Conservation (phyloP, 2,797 vertebrate species). For the Poecilia picta region DNA sequence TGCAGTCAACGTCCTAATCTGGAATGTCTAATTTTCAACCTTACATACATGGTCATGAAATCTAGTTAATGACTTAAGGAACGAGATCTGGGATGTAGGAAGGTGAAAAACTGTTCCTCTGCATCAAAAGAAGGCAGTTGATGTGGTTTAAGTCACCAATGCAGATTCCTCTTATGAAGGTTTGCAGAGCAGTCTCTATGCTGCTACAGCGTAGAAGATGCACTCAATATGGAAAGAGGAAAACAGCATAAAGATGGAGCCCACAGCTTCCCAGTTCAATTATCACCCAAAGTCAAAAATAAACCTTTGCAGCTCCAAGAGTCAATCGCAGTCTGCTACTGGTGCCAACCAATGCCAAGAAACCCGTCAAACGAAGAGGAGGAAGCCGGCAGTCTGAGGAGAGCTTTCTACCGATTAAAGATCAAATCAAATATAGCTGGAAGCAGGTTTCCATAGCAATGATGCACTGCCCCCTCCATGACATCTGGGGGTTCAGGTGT, state of each 20-base stretch:
- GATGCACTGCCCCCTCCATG: constrained; percentile 46
- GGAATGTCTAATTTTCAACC: neutral
- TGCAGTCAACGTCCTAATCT: neutral
- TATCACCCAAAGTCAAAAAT: constrained; percentile 48
- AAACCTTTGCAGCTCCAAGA: constrained; percentile 31
- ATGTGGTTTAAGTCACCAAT: neutral
- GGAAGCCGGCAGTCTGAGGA: constrained; percentile 34
- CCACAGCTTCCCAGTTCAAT: constrained; percentile 40
- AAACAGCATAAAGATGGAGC: constrained; percentile 25
- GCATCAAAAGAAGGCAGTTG: neutral
- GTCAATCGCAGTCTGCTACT: constrained; percentile 23
- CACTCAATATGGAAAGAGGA: constrained; percentile 16
- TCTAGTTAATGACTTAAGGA: neutral
- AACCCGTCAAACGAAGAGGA: constrained; percentile 42
- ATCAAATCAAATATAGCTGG: constrained; percentile 60
- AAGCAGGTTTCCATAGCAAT: constrained; percentile 68
- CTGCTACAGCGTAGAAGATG: neutral
- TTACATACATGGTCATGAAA: neutral
- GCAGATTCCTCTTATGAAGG: neutral
- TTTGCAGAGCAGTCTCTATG: neutral
- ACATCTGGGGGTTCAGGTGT: constrained; percentile 62
- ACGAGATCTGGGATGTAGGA: neutral
- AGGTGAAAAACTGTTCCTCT: neutral
- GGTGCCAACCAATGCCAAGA: constrained; percentile 24
- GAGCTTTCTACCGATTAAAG: neutral